Evolutionary conservation across 2,888 invertebrate species (phyloP), one percentile per base, ranked within the genome.

Genomic region (Nasonia oneida): DNA sequence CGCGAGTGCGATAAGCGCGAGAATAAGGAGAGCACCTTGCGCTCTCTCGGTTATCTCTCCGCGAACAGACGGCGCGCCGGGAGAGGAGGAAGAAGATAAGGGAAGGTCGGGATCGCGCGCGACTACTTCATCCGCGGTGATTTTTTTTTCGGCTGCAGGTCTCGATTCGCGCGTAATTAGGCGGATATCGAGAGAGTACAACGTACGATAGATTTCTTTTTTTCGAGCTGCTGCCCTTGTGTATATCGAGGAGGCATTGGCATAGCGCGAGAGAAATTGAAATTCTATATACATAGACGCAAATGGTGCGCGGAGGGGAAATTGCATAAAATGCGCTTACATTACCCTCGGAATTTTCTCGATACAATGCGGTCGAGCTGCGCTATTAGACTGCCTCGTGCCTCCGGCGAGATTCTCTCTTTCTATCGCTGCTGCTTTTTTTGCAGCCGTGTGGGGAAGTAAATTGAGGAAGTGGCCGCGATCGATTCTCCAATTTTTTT

Each of bases 191-290:
- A 12, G 6, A 12, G 47, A 47, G 47, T 12, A 47, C 12, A 42
- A 12, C 8, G 8, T 47, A 47, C 10, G 12, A 67, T 29, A 53
- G 42, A 81, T 73, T 73, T 73, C 81, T 42, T 73, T 73, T 73
- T 73, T 73, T 81, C 53, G 53, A 23, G 3, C 12, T 8, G n/a
- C 12, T 73, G 81, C 74, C 67, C 70, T 57, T 70, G 70, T 75
- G 33, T 15, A 61, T 33, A 47, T 29, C 12, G 10, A 10, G 29
- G 64, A 67, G 37, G 73, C 81, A 81, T 81, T 81, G 74, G 73
- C 73, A 80, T 74, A 81, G 61, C 33, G 74, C n/a, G 74, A n/a
- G 71, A 47, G 75, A 83, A 83, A 83, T 83, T 77, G 83, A 33
- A 77, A 77, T 83, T 77, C 83, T 50, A 50, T 47, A 12, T 15